Evolutionary conservation across 2,888 invertebrate species (phyloP).

Genomic region (Seira sanloemensis): DNA sequence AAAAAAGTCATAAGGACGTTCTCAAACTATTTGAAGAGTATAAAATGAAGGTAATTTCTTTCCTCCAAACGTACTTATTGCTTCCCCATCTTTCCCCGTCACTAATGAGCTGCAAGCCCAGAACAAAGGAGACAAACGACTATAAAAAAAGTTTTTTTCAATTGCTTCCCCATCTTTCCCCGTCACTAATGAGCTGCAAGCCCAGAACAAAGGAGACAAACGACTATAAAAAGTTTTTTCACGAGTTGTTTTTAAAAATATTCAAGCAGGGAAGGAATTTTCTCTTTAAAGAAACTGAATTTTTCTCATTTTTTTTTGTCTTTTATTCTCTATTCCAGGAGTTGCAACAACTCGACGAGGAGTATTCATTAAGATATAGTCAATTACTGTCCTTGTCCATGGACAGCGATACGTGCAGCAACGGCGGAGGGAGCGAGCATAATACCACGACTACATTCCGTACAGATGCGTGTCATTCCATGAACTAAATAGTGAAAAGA

Average conservation of each 20-base stretch:
- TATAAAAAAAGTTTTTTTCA: background rate
- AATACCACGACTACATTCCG: conserved; percentile 62
- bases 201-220: background rate
- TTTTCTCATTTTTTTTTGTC: no score
- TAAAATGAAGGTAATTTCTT: conserved; percentile 75
- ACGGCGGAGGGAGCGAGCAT: conserved; percentile 53
- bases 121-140: background rate
- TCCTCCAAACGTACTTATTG: background rate
- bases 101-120: background rate
- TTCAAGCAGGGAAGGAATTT: background rate
- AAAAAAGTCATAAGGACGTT: conserved; percentile 87
- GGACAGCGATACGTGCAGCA: conserved; percentile 54
- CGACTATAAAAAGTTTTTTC: background rate
- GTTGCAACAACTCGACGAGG: conserved; percentile 50
- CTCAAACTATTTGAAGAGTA: conserved; percentile 83
- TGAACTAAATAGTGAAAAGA: conserved; percentile 38
- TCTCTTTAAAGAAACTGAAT: no score
- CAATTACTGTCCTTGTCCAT: conserved; percentile 35
- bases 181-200: background rate
- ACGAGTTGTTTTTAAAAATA: background rate
- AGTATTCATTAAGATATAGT: conserved; percentile 44
- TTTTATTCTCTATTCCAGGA: conserved; percentile 33
- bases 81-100: background rate
- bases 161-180: background rate
- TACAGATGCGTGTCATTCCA: conserved; percentile 59